Conservation (phyloP, 2,888 invertebrate genomes). For the Temnothorax unifasciatus region DNA sequence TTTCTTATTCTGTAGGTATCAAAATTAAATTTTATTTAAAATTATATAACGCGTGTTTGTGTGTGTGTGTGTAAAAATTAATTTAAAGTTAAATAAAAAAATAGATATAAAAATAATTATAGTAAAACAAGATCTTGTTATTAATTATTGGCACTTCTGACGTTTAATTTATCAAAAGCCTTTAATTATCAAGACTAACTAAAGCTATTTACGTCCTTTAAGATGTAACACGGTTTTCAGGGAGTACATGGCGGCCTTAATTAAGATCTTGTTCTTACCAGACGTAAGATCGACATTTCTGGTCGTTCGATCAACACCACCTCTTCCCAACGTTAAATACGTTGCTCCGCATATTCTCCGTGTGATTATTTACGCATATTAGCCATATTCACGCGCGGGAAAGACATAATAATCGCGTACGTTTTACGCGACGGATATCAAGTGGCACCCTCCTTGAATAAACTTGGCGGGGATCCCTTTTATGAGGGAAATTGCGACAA, state of each 20-base stretch:
- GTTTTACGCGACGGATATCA: conserved; percentile 19
- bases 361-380: not conserved
- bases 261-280: not conserved
- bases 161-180: not conserved
- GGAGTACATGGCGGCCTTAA: not conserved
- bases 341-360: not conserved
- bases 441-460: not conserved
- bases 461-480: conserved; percentile 22
- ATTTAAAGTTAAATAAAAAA: not conserved
- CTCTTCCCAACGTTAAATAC: not conserved
- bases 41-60: not conserved
- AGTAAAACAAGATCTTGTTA: not conserved
- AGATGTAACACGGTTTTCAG: not conserved
- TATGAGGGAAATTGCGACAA: conserved; percentile 17
- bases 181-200: not conserved
- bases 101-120: not conserved
- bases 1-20: not conserved
- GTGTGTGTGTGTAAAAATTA: not conserved
- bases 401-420: not conserved
- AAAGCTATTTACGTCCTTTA: not conserved
- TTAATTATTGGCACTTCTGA: not conserved
- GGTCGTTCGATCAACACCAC: too few relatives aligned
- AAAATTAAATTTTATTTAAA: conserved; percentile 6
- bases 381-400: not conserved
- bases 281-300: not conserved